Evolutionary conservation across 2,888 invertebrate species (phyloP), one percentile per base, ranked within the genome.

Genomic region (Tillus elongatus): DNA sequence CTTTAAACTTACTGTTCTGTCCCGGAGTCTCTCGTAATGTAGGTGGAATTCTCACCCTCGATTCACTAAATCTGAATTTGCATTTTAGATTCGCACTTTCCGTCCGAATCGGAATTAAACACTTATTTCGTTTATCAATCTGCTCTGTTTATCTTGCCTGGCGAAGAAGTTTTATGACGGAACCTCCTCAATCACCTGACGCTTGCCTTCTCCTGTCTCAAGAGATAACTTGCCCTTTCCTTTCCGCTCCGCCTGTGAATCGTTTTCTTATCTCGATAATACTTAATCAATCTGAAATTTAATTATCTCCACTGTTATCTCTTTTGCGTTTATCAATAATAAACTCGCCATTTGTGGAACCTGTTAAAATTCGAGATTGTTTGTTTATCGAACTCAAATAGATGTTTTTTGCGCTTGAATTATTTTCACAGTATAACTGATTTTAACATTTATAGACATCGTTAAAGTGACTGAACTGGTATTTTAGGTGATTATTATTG

Each of bases 61-160:
- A 39, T 41, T 39, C 40, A 46, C 54, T 54, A 57, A 54, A 63
- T 62, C 60, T 57, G 53, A 61, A 65, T 65, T 65, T 65, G 63
- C 64, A 65, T 63, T 64, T 63, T 60, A 64, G 63, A 64, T 64
- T 62, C 57, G 49, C 54, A 42, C 50, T 48, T 47, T 53, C 49
- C 52, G 51, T 51, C 52, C 53, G 52, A 56, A 58, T 59, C 52
- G 58, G 61, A 63, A 63, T 64, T 62, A 63, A 61, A 62, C 54
- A 59, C 58, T 60, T 61, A 61, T 61, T 63, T 60, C 58, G 56
- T 60, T 58, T 56, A 54, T 58, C 57, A 57, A 40, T 37, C 36
- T 36, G 27, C 31, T 33, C 13, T 36, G 33, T 40, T 40, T 40
- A 34, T 11, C 26, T 33, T 33, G 16, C 11, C 24, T n/a, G 24